phyloP scores from a whole-genome alignment of 2,888 invertebrate species.

The Chymomyza procnemis region DNA sequence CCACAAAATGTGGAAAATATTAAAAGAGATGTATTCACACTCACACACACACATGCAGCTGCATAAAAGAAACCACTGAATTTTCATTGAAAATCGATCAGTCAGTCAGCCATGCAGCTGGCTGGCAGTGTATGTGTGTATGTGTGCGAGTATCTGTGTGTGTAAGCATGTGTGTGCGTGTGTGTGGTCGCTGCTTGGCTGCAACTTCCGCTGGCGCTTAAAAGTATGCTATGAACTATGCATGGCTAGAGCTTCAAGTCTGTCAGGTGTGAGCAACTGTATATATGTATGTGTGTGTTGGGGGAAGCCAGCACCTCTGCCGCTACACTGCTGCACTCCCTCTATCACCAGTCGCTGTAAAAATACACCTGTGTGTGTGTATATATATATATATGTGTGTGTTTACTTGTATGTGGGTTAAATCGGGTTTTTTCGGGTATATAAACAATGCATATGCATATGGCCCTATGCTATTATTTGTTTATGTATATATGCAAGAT shows the following conservation, averaged over 20 bases:
- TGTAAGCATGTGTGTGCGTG: background rate
- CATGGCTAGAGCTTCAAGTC: slow-evolving; percentile 26
- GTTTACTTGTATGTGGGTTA: slow-evolving; percentile 21
- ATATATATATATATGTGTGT: background rate
- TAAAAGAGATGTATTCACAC: slow-evolving; percentile 19
- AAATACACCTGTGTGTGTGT: background rate
- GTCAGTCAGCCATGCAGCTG: slow-evolving; percentile 21
- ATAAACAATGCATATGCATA: slow-evolving; percentile 58
- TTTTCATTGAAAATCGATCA: slow-evolving; percentile 71
- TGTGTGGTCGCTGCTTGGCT: slow-evolving; percentile 35
- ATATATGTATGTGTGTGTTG: background rate
- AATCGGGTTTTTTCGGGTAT: slow-evolving; percentile 13
- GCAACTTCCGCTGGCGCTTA: slow-evolving; percentile 49
- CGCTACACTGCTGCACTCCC: too few relatives aligned
- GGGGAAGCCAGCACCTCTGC: background rate
- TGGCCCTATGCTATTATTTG: background rate
- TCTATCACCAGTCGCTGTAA: too few relatives aligned
- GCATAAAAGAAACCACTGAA: slow-evolving; percentile 58
- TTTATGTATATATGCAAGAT: slow-evolving; percentile 8
- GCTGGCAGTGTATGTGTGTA: background rate
- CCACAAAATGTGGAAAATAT: slow-evolving; percentile 2
- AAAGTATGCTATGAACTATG: slow-evolving; percentile 61
- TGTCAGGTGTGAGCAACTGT: background rate
- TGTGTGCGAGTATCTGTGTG: background rate
- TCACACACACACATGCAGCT: slow-evolving; percentile 32